phyloP scores from a whole-genome alignment of 2,888 invertebrate species.

The Alcis repandata region DNA sequence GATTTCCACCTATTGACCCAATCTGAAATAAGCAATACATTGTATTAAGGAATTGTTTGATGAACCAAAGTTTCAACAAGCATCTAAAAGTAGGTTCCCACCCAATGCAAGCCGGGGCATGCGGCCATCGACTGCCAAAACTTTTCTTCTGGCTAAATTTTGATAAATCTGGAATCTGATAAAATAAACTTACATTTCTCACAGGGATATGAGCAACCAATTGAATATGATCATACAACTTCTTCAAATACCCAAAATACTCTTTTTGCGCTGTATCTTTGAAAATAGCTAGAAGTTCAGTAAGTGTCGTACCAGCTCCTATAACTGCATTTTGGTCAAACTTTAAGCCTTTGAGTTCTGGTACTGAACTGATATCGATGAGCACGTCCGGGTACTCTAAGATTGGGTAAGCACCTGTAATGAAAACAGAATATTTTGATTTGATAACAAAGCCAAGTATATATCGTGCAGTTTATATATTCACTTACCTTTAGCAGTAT shows the following conservation, averaged over 20 bases:
- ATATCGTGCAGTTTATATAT: conserved; percentile 22
- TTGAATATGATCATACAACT: not conserved
- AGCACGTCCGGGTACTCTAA: not conserved
- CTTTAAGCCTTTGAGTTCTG: not conserved
- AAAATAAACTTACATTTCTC: conserved; percentile 1
- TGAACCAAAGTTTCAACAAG: too few relatives aligned
- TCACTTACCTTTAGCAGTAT: conserved; percentile 88
- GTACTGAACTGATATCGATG: not conserved
- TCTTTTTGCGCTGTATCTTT: not conserved
- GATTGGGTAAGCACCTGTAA: conserved; percentile 8
- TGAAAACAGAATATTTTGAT: too few relatives aligned
- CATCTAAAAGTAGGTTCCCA: too few relatives aligned
- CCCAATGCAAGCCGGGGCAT: too few relatives aligned
- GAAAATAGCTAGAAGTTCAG: not conserved
- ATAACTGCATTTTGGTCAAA: not conserved
- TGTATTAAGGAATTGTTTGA: too few relatives aligned
- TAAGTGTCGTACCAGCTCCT: not conserved
- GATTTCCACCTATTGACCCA: conserved; percentile 90
- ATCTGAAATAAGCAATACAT: conserved; percentile 72
- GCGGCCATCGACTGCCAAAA: too few relatives aligned
- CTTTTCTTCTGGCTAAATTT: too few relatives aligned
- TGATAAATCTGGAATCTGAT: too few relatives aligned
- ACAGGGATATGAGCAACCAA: not conserved
- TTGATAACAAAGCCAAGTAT: not conserved
- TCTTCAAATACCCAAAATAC: not conserved